Evolutionary conservation across 2,797 vertebrate species (phyloP).

Genomic region (Selene dorsalis): DNA sequence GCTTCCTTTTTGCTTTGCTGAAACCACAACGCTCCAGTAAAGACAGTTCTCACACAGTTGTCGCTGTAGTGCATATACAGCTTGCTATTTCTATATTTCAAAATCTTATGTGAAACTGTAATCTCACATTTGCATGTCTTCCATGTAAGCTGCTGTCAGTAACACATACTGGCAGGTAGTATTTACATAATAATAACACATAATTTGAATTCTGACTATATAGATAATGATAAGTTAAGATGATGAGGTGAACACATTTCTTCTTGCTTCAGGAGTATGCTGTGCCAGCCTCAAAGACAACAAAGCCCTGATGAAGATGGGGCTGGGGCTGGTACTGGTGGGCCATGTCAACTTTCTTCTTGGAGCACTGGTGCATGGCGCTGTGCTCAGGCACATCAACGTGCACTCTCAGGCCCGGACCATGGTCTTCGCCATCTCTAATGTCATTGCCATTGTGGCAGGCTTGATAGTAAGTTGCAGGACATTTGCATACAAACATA

Average conservation of each 20-base stretch:
- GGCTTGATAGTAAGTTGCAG: conserved; percentile 87
- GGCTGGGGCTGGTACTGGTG: conserved; percentile 90
- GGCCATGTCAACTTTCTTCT: conserved; percentile 93
- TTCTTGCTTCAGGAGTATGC: conserved; percentile 78
- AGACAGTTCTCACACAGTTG: conserved; percentile 20
- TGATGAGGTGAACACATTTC: background rate
- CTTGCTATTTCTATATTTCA: background rate
- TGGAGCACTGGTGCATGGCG: conserved; percentile 87
- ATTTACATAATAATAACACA: conserved; percentile 4
- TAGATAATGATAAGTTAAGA: background rate
- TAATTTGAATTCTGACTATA: background rate
- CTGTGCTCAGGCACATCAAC: conserved; percentile 87
- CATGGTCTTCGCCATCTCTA: conserved; percentile 86
- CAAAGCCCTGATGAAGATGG: conserved; percentile 93
- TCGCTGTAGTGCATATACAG: background rate
- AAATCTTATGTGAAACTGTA: background rate
- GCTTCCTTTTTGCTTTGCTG: conserved; percentile 22
- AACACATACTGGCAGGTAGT: background rate
- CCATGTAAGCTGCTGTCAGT: background rate
- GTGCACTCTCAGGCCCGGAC: conserved; percentile 65
- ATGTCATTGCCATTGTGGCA: conserved; percentile 84
- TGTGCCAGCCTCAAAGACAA: conserved; percentile 85
- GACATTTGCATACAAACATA: background rate
- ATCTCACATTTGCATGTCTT: background rate
- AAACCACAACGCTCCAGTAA: conserved; percentile 25